A percentile compares a stretch with the other conserved stretches of the same genome.
phyloP scores from a whole-genome alignment of 2,797 vertebrate genomes.

The Notamacropus eugenii region DNA sequence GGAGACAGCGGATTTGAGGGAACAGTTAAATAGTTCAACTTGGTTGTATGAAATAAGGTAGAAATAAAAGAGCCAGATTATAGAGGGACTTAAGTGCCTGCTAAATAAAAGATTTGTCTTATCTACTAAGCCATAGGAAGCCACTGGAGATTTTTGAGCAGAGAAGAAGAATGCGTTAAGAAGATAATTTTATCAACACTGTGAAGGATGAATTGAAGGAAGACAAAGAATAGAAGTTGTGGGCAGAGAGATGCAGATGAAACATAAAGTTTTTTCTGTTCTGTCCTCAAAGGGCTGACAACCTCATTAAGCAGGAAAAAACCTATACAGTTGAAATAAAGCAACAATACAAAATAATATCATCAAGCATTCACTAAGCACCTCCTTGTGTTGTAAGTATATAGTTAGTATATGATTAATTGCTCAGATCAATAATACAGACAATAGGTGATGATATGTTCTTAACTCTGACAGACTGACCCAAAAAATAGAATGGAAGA shows the following conservation, averaged over 20 bases:
- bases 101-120: background rate
- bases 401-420: constrained; percentile 11
- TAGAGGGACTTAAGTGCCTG: background rate
- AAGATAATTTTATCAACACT: background rate
- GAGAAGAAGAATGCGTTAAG: background rate
- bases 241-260: background rate
- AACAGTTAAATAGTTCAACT: background rate
- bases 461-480: constrained; percentile 37
- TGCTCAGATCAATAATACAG: background rate
- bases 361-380: background rate
- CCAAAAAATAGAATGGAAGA: constrained; percentile 60
- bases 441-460: background rate
- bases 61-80: background rate
- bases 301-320: background rate
- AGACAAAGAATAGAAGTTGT: background rate
- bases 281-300: background rate
- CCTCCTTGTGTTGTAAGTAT: background rate
- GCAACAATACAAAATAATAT: background rate
- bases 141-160: background rate
- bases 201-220: background rate
- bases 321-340: background rate
- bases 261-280: background rate
- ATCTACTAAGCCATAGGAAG: background rate
- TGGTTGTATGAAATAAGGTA: background rate
- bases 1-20: background rate